These are phyloP conservation scores for Athalia rosae DNA, from an alignment of 2,888 invertebrate species.

Conservation along the genomic window DNA sequence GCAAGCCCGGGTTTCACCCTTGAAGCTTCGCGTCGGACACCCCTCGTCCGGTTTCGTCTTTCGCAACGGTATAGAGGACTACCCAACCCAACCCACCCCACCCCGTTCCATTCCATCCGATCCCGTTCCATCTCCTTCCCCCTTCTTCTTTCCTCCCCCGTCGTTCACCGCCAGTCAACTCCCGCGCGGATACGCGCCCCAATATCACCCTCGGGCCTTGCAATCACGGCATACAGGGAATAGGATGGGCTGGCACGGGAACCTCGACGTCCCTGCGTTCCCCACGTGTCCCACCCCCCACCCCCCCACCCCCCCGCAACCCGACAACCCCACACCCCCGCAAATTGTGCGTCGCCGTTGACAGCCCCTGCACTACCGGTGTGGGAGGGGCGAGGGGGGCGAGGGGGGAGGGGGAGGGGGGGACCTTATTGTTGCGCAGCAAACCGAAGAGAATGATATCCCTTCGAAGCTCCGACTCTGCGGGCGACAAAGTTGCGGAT, in stretches of 20 bases:
- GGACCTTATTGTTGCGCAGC: constrained; percentile 68
- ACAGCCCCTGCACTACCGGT: constrained; percentile 63
- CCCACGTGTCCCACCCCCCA: constrained; percentile 12
- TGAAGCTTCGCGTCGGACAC: constrained; percentile 38
- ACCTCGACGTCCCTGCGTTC: not conserved
- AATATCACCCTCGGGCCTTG: constrained; percentile 69
- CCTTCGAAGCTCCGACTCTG: constrained; percentile 52
- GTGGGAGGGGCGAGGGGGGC: constrained; percentile 55
- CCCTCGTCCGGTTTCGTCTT: constrained; percentile 44
- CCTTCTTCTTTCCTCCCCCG: constrained; percentile 55
- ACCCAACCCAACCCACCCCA: too few species aligned
- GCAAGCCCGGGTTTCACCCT: constrained; percentile 33
- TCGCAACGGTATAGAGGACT: constrained; percentile 32
- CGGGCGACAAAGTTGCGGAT: constrained; percentile 68
- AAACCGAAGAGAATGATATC: constrained; percentile 63
- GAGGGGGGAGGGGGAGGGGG: constrained; percentile 50
- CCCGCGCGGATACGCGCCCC: constrained; percentile 61
- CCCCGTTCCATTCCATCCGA: constrained; percentile 15
- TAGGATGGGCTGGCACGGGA: constrained; percentile 61
- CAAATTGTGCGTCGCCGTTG: constrained; percentile 69
- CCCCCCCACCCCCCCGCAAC: constrained; percentile 47
- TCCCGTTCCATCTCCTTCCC: constrained; percentile 10
- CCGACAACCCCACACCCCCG: constrained; percentile 51
- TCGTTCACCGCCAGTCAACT: constrained; percentile 38
- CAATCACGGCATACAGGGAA: constrained; percentile 70